phyloP scores from a whole-genome alignment of 2,888 invertebrate species.

The Athrips mouffetella region DNA sequence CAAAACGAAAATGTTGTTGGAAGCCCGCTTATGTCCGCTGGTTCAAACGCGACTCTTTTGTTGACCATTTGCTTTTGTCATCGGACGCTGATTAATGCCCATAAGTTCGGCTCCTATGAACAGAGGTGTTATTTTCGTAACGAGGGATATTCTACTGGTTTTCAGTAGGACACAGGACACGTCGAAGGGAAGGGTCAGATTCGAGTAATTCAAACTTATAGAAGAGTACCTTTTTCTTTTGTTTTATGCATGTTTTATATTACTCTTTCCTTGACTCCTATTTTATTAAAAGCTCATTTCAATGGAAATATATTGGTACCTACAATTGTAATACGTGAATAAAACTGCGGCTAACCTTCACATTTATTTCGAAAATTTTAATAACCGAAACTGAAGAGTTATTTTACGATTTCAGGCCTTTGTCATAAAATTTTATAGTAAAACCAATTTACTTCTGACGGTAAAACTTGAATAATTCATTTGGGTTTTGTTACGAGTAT shows the following conservation, averaged over 20 bases:
- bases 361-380: not conserved
- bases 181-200: not conserved
- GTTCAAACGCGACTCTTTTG: slow-evolving; percentile 42
- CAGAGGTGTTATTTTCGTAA: slow-evolving; percentile 10
- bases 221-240: no score
- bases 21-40: not conserved
- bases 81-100: slow-evolving; percentile 56
- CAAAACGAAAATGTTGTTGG: no score
- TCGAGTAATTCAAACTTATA: no score
- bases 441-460: slow-evolving; percentile 4
- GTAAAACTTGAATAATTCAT: slow-evolving; percentile 9
- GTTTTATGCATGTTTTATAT: no score
- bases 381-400: slow-evolving; percentile 7
- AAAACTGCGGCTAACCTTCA: not conserved
- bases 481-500: slow-evolving; percentile 1
- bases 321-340: not conserved
- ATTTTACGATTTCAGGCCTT: slow-evolving; percentile 12
- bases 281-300: no score
- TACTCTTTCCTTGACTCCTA: no score
- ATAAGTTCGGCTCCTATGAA: slow-evolving; percentile 18
- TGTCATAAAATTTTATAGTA: slow-evolving; percentile 10
- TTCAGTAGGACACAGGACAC: not conserved
- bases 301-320: no score
- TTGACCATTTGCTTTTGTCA: slow-evolving; percentile 49
- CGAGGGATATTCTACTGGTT: slow-evolving; percentile 2